Evolutionary conservation across 2,113 vertebrate species (phyloP).

Genomic region (Nibea albiflora): DNA sequence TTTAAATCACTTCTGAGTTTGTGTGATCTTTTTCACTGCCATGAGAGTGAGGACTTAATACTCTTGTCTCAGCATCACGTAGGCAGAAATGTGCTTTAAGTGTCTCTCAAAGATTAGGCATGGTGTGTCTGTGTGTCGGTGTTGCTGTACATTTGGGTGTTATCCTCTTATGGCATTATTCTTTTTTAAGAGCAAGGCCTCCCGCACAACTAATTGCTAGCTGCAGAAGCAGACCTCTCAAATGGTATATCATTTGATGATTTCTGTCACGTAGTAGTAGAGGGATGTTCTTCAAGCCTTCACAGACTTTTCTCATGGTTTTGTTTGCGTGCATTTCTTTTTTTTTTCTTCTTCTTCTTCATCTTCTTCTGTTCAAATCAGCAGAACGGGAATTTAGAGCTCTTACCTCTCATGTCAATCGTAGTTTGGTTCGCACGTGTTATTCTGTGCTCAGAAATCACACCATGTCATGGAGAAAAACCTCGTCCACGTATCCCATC

Average conservation of each 20-base stretch:
- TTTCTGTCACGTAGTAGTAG: conserved; percentile 48
- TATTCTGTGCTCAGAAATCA: conserved; percentile 43
- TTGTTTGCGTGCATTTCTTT: conserved; percentile 53
- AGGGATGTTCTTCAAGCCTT: conserved; percentile 39
- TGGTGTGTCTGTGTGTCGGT: not conserved
- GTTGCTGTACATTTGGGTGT: conserved; percentile 11
- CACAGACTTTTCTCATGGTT: not conserved
- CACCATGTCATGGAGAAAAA: conserved; percentile 35
- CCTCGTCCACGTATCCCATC: conserved; percentile 11
- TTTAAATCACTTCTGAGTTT: conserved; percentile 16
- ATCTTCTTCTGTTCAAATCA: conserved; percentile 14
- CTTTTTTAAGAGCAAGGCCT: conserved; percentile 27
- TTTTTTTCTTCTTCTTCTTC: conserved; percentile 67
- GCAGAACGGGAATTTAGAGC: conserved; percentile 22
- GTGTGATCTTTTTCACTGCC: conserved; percentile 19
- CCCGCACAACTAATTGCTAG: conserved; percentile 44
- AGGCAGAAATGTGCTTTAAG: conserved; percentile 23
- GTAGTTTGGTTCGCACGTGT: conserved; percentile 26
- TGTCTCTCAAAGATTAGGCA: conserved; percentile 30
- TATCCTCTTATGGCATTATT: conserved; percentile 30
- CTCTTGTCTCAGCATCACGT: conserved; percentile 26
- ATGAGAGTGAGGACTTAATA: conserved; percentile 5
- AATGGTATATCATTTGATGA: conserved; percentile 43
- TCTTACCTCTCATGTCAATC: conserved; percentile 51
- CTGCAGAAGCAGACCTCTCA: conserved; percentile 48